Evolutionary conservation across 2,888 invertebrate genomes (phyloP).

Genomic region (Eupithecia dodoneata): DNA sequence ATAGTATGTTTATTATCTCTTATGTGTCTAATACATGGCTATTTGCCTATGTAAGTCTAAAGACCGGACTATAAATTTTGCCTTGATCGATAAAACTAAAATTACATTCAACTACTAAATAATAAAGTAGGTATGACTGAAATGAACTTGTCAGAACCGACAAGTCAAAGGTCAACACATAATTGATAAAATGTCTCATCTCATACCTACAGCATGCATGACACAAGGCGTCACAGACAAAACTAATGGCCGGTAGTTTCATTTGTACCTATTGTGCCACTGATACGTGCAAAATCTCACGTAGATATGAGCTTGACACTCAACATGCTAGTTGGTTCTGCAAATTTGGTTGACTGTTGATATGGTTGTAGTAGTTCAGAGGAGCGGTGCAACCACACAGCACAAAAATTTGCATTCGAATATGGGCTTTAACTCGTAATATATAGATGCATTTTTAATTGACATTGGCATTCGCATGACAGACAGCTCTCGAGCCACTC

Average conservation of each 20-base stretch:
- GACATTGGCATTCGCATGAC: too few species aligned
- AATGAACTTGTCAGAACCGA: background rate
- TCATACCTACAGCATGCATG: background rate
- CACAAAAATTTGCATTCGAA: too few species aligned
- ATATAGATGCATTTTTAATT: too few species aligned
- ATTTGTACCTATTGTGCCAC: background rate
- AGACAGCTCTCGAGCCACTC: too few species aligned
- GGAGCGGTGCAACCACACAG: too few species aligned
- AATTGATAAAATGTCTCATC: conserved; percentile 3
- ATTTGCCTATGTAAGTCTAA: too few species aligned
- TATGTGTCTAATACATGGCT: too few species aligned
- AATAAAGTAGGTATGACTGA: background rate
- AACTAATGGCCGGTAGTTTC: background rate
- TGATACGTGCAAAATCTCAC: conserved; percentile 7
- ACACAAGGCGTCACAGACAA: background rate
- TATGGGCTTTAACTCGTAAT: too few species aligned
- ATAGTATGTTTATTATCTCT: too few species aligned
- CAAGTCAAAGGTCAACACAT: conserved; percentile 6
- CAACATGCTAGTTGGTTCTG: background rate
- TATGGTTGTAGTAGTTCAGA: too few species aligned
- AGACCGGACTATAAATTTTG: background rate
- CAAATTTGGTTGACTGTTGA: background rate
- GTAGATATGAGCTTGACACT: background rate
- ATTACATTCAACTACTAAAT: background rate
- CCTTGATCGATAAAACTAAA: background rate